Base-by-base conservation (phyloP, 1,140 invertebrate genomes). In the Heliconius congener region DNA sequence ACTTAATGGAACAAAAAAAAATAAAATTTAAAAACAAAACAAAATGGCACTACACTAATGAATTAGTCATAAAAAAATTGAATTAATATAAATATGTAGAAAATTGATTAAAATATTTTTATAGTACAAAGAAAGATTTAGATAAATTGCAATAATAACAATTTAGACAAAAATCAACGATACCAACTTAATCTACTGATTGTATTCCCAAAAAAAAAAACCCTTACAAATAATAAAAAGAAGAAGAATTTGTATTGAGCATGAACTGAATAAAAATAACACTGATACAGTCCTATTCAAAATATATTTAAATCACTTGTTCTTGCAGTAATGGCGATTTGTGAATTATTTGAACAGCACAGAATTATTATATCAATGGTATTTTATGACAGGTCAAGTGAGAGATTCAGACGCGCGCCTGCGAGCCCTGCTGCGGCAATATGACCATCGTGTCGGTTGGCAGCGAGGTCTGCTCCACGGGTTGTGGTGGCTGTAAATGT, bases 381-480 rank as follows among this genome's bases (percentile, higher is more conserved):
- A 66, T 30, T 66, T 66, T 66, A 66, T 30, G 30, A 3, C 60
- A 66, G 60, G n/a, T 66, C 11, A 66, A 66, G 60, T 13, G 52
- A 46, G 78, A 76, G 66, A 80, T 77, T 89, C 85, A 93, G 71
- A 93, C 90, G 77, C 85, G 85, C 0, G 90, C 88, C 37, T 91
- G 88, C 19, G 77, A 27, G 72, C 90, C 89, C 3, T 81, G 78
- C 75, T 88, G 86, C 1, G 90, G 88, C 77, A 91, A 82, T 79
- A 93, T 86, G 30, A 93, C 89, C 75, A 92, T 83, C 8, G 90
- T 91, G 82, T 85, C 81, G 42, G 88, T 82, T 27, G 84, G 71
- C 34, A 78, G 52, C 2, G 81, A 79, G 23, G 50, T 57, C 55
- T 57, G 77, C 72, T 82, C 76, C 30, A 46, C 18, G 18, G 77